Percentiles rank a stretch among this genome's conserved stretches.
phyloP scores from a whole-genome alignment of 2,797 vertebrate genomes.

The Sebastes goodei region DNA sequence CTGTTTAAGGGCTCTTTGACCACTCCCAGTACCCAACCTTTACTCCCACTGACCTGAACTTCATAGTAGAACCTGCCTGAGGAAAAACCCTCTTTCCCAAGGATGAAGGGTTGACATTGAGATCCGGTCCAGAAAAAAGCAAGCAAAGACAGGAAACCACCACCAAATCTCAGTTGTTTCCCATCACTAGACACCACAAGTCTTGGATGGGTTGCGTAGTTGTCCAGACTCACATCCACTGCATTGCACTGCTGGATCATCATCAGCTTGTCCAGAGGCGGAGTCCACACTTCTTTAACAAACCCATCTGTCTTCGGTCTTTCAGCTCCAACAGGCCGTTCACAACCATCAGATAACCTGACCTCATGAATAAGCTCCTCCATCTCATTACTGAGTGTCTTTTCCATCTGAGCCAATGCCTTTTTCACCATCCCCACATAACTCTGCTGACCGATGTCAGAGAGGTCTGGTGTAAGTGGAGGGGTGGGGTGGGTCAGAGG shows the following conservation, averaged over 20 bases:
- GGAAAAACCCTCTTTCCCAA: too few species aligned
- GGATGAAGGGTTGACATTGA: fast-evolving
- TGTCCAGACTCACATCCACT: conserved; percentile 46
- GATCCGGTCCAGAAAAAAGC: fast-evolving
- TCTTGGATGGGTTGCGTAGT: fast-evolving
- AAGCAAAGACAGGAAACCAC: fast-evolving
- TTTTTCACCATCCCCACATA: conserved; percentile 14
- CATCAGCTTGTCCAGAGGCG: conserved; percentile 25
- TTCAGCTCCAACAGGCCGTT: neutral
- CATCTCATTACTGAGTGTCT: conserved; percentile 27
- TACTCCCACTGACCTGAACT: too few species aligned
- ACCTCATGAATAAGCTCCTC: conserved; percentile 21
- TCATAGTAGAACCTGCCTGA: too few species aligned
- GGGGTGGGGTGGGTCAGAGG: neutral
- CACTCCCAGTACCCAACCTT: too few species aligned
- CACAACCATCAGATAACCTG: neutral
- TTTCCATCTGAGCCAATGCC: conserved; percentile 22
- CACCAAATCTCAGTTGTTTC: conserved; percentile 2
- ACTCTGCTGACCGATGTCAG: neutral
- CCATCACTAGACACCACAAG: conserved; percentile 1
- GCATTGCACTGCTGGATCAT: conserved; percentile 33
- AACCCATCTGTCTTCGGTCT: neutral
- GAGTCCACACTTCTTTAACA: conserved; percentile 10
- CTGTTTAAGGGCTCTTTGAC: neutral
- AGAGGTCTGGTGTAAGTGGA: neutral